Percentiles rank a stretch among this genome's conserved stretches.
These are phyloP conservation scores for Peromyscus californicus DNA, from an alignment of 2,113 vertebrate species.

Conservation along the genomic window DNA sequence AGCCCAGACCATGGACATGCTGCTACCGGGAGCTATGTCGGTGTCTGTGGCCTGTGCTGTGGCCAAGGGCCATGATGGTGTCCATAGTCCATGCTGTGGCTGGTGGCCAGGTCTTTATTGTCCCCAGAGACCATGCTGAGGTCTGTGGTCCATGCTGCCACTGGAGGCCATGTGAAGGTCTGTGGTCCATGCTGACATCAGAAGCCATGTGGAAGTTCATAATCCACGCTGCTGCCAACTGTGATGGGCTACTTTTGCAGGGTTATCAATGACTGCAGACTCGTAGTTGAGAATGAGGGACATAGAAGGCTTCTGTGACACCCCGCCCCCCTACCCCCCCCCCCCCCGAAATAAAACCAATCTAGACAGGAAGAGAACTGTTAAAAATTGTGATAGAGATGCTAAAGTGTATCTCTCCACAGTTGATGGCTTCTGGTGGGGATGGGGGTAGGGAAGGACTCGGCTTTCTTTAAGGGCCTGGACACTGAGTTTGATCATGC, in stretches of 20 bases:
- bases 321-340: too few species aligned
- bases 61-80: not conserved
- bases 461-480: not conserved
- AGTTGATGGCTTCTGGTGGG: not conserved
- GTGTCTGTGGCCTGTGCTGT: not conserved
- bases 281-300: not conserved
- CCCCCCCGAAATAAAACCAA: too few species aligned
- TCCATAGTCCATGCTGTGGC: not conserved
- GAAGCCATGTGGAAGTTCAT: not conserved
- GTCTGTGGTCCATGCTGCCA: not conserved
- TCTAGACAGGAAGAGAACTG: too few species aligned
- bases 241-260: not conserved
- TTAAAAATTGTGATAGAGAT: too few species aligned
- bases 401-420: too few species aligned
- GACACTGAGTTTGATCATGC: not conserved
- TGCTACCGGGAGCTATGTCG: not conserved
- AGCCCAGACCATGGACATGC: too few species aligned
- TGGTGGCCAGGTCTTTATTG: too few species aligned
- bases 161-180: not conserved
- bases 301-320: not conserved
- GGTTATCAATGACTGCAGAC: not conserved
- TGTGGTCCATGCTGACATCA: not conserved
- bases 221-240: not conserved
- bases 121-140: not conserved
- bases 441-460: not conserved